Percentiles rank a stretch among this genome's conserved stretches.
Evolutionary conservation across 2,888 invertebrate genomes (phyloP).

Genomic region (Acanthosepion lycidas): DNA sequence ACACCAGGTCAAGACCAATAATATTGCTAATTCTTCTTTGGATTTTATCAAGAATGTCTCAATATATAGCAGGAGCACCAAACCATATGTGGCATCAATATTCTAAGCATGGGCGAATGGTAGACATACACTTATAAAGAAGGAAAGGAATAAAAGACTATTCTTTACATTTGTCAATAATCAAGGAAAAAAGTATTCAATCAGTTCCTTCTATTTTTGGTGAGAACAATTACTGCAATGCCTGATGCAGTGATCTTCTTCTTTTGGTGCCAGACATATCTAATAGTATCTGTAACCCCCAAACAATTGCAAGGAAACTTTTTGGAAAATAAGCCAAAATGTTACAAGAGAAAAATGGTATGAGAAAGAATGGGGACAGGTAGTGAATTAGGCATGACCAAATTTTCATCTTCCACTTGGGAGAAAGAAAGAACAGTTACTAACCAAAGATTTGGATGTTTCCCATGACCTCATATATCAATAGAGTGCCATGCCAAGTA

Average conservation of each 20-base stretch:
- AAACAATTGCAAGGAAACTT: not conserved
- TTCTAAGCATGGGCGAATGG: too few species aligned
- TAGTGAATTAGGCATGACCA: not conserved
- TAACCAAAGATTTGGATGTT: too few species aligned
- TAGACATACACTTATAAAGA: too few species aligned
- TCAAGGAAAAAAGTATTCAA: not conserved
- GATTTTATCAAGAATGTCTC: too few species aligned
- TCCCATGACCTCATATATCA: too few species aligned
- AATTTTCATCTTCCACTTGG: not conserved
- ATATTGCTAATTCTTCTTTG: too few species aligned
- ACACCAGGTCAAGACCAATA: too few species aligned
- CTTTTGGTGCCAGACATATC: not conserved
- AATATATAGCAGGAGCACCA: too few species aligned
- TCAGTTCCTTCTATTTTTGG: not conserved
- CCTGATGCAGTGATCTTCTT: not conserved
- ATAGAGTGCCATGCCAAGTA: too few species aligned
- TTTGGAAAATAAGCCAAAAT: conserved; percentile 9
- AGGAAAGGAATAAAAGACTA: too few species aligned
- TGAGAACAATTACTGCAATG: not conserved
- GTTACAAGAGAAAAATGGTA: not conserved
- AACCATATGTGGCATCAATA: too few species aligned
- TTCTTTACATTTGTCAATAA: not conserved
- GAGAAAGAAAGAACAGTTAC: too few species aligned
- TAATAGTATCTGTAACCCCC: not conserved
- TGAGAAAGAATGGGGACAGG: not conserved